These are phyloP conservation scores for Cynocephalus volans DNA, from an alignment of 2,113 vertebrate genomes.

Conservation along the genomic window DNA sequence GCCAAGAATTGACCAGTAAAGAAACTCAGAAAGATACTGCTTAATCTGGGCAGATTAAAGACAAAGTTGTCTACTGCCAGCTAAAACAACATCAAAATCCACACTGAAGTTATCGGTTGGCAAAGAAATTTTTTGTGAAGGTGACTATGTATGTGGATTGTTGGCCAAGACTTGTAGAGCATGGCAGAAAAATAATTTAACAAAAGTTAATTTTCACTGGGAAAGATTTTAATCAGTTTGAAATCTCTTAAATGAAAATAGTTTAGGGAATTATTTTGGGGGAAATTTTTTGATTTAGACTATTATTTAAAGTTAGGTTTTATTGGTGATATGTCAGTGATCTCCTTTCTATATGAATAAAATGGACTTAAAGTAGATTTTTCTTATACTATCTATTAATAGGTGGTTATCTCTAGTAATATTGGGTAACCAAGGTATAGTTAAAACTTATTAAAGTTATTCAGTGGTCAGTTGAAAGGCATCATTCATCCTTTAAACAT, in stretches of 20 bases:
- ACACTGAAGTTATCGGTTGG: neutral
- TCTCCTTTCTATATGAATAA: neutral
- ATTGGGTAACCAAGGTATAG: neutral
- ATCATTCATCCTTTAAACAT: neutral
- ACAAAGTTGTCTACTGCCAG: neutral
- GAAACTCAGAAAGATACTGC: neutral
- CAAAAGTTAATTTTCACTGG: conserved; percentile 12
- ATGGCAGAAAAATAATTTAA: neutral
- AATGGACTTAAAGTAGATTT: neutral
- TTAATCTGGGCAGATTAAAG: neutral
- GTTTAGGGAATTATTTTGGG: neutral
- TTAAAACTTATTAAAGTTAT: neutral
- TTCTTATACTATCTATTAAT: neutral
- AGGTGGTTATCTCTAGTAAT: neutral
- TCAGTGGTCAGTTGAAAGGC: neutral
- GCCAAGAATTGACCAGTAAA: neutral
- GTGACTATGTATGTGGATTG: neutral
- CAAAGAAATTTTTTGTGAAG: neutral
- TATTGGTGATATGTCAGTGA: neutral
- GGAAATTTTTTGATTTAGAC: neutral
- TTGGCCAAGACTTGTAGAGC: neutral
- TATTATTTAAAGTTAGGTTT: neutral
- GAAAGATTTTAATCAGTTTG: conserved; percentile 39
- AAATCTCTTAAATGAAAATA: conserved; percentile 2
- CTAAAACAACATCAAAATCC: neutral